These are phyloP conservation scores for Vanessa cardui DNA, from an alignment of 2,888 invertebrate genomes.

Conservation along the genomic window DNA sequence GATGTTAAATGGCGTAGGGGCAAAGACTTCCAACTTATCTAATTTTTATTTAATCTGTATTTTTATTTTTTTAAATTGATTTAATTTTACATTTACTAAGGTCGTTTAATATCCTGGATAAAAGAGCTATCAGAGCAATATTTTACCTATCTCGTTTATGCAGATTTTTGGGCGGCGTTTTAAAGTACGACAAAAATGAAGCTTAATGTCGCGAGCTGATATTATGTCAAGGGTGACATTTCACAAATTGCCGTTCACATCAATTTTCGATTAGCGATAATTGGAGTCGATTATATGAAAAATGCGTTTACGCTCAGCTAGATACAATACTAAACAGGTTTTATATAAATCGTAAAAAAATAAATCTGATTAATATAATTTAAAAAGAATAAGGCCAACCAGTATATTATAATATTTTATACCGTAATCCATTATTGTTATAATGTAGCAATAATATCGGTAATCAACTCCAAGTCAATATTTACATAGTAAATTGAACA, in stretches of 20 bases:
- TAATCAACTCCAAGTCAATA: not conserved
- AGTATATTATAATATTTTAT: too few relatives aligned
- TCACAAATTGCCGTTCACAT: slow-evolving; percentile 77
- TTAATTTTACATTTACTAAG: slow-evolving; percentile 20
- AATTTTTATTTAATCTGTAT: slow-evolving; percentile 47
- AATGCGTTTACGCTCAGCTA: slow-evolving; percentile 33
- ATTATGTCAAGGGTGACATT: slow-evolving; percentile 75
- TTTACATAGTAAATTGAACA: too few relatives aligned
- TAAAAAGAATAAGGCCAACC: too few relatives aligned
- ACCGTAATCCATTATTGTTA: not conserved
- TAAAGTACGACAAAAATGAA: slow-evolving; percentile 41
- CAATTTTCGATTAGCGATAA: slow-evolving; percentile 80
- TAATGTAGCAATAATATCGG: not conserved
- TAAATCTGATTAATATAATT: slow-evolving; percentile 8
- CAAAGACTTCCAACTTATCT: slow-evolving; percentile 59
- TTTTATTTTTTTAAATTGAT: slow-evolving; percentile 19
- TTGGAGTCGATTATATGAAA: slow-evolving; percentile 42
- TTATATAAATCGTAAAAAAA: slow-evolving; percentile 6
- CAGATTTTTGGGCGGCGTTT: slow-evolving; percentile 32
- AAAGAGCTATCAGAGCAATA: slow-evolving; percentile 15
- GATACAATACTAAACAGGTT: slow-evolving; percentile 11
- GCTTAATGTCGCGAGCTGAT: slow-evolving; percentile 65
- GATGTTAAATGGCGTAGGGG: slow-evolving; percentile 70
- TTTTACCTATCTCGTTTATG: slow-evolving; percentile 27
- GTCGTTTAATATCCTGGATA: slow-evolving; percentile 14